Base-by-base conservation (phyloP, 2,113 vertebrate genomes). In the Psilopsiagon aymara region DNA sequence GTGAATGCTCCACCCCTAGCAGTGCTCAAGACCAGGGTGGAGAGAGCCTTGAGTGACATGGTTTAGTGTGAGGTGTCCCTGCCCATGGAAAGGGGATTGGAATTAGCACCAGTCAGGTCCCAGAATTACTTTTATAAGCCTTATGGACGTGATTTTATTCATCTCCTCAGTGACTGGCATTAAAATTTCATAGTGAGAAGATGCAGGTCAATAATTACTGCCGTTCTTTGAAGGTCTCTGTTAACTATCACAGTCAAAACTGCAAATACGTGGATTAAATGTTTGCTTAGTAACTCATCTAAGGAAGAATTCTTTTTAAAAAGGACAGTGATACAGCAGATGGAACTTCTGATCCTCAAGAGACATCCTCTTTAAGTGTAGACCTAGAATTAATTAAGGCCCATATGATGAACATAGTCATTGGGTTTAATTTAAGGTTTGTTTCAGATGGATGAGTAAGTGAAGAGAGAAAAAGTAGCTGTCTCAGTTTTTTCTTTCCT, bases 91-190 rank as follows among this genome's bases (percentile, higher is more conserved):
- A 7, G 17, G 52, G 10, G 10, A 28, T 31, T 53, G 52, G 17
- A 53, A 39, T 39, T 39, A 39, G 2, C 46, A 89, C 19, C 41
- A 94, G 44, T 29, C 21, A 75, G 7, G 57, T 86, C 76, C 79
- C 71, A 94, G 52, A 69, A 68, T 43, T 49, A 90, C 8, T 37
- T 60, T 94, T 79, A 90, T 20, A 92, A 63, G 29, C 17, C n/a
- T 95, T 60, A 82, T 23, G 92, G 29, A 86, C 16, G 28, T 55
- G 95, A 97, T 97, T 97, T 91, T 93, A 83, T 94, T 96, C 73
- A 87, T 90, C 55, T 73, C 73, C 67, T 96, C 87, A 93, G 92
- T 90, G 77, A 95, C 93, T 96, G 74, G 49, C 93, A 95, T 90
- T 46, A 52, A 97, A 97, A 93, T 92, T 84, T 96, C 55, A 86